Percentiles rank a stretch among this genome's conserved stretches.
These are phyloP conservation scores for Pteropus rufus DNA, from an alignment of 2,797 vertebrate species.

Conservation along the genomic window DNA sequence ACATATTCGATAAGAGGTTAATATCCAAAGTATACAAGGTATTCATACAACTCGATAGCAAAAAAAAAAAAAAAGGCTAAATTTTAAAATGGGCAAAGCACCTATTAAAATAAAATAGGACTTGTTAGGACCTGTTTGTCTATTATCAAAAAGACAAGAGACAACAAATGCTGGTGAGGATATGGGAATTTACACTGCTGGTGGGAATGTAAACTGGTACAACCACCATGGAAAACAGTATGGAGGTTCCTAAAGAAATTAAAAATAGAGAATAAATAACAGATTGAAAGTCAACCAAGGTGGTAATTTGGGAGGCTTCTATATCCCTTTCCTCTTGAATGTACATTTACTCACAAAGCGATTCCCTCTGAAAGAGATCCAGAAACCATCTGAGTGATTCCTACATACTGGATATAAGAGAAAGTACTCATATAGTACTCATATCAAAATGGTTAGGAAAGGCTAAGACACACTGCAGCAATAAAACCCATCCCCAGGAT, in stretches of 20 bases:
- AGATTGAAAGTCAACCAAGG: neutral
- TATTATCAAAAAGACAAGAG: neutral
- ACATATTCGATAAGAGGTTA: neutral
- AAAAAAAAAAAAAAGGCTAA: neutral
- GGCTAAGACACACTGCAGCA: neutral
- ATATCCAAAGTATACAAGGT: neutral
- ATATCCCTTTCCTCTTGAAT: neutral
- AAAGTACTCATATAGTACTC: neutral
- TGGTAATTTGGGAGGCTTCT: neutral
- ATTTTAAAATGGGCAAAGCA: neutral
- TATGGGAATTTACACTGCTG: neutral
- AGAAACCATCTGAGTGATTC: neutral
- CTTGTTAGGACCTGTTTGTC: neutral
- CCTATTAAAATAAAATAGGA: neutral
- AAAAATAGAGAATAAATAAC: neutral
- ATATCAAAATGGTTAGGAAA: neutral
- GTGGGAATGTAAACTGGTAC: neutral
- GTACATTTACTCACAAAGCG: neutral
- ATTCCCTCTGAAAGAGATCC: neutral
- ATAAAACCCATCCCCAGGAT: neutral
- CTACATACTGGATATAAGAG: neutral
- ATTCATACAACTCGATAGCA: neutral
- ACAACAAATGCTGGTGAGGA: neutral
- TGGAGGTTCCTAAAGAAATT: neutral
- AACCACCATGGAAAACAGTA: neutral